Evolutionary conservation across 2,888 invertebrate genomes (phyloP), one percentile per base, ranked within the genome.

Genomic region (Thereva unica): DNA sequence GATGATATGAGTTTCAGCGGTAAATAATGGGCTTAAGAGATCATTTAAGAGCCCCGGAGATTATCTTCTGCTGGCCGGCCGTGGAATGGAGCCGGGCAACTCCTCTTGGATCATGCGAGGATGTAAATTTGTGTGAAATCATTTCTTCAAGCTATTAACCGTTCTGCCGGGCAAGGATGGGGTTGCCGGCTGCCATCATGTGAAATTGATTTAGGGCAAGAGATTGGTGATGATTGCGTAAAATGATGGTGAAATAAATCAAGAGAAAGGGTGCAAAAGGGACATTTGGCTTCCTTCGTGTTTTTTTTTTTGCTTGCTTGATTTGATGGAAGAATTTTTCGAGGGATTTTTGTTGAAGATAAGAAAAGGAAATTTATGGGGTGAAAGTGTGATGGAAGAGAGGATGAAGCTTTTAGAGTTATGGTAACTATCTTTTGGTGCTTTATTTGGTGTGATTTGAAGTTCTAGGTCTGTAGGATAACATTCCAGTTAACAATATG

Each of bases 1-100:
- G 69, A 69, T 69, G 69, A 69, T 69, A 69, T 71, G 66, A 71
- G 71, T 70, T 70, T 69, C 70, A 69, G 70, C 64, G 66, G 67
- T 69, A 69, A 69, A 69, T 69, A 69, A 69, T 67, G 66, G 67
- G 66, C 69, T 67, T 66, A 67, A 67, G 59, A 67, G 69, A 67
- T 67, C 67, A 69, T 69, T 69, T 69, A 67, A 69, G 66, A 47
- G 44, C 53, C 45, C 64, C 41, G 66, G 50, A 67, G 69, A 69
- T 69, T 67, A 69, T 69, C 69, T 69, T 23, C 23, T 23, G 23
- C 23, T 23, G 23, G 23, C 53, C 41, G 38, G 54, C 49, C 6
- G 23, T 23, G 35, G 56, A 35, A 65, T 34, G 55, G 52, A n/a
- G 42, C 9, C 9, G 42, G 7, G 9, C 9, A 42, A 7, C 42